Base-by-base conservation (phyloP, 2,113 vertebrate species). In the Hyaena hyaena region DNA sequence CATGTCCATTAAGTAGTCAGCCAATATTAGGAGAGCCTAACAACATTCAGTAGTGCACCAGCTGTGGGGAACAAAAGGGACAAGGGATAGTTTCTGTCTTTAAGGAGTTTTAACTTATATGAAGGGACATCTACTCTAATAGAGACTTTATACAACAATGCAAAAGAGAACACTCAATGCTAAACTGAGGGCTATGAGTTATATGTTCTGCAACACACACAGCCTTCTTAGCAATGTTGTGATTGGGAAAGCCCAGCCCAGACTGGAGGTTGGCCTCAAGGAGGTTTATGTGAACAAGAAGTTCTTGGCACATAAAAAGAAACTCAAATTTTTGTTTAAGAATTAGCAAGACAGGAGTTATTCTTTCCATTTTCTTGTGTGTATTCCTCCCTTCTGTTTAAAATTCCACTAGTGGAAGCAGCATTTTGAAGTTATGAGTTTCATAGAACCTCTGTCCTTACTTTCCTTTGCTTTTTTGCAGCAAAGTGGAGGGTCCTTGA, bases 31-130 rank as follows among this genome's bases (percentile, higher is more conserved):
- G 31, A 90, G 16, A 95, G 45, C 2, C 35, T 35, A 80, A 63
- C 8, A 77, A 17, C 17, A 45, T 26, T 68, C 5, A n/a, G 24
- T 39, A 17, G 28, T 68, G 2, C 48, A 15, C 31, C 15, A 33
- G 43, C 43, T 81, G 6, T 58, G 26, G 66, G 17, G 7, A 90
- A 66, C 33, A 85, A 89, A 88, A 10, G 71, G 71, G 68, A 58
- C 16, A 33, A 92, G 83, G 53, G 12, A 24, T 15, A 2, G 24
- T 39, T 97, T 58, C 15, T 93, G 55, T 88, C 63, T 87, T 90
- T n/a, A 84, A 58, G 24, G 63, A 71, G 50, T 26, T 81, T 66
- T 93, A 95, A 95, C n/a, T 26, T 89, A 92, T 88, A 68, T 92
- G 23, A 81, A 96, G 31, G 89, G 61, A 61, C 2, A 24, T 63